These are phyloP conservation scores for Stegodyphus dumicola DNA, from an alignment of 1,140 invertebrate genomes.

Conservation along the genomic window DNA sequence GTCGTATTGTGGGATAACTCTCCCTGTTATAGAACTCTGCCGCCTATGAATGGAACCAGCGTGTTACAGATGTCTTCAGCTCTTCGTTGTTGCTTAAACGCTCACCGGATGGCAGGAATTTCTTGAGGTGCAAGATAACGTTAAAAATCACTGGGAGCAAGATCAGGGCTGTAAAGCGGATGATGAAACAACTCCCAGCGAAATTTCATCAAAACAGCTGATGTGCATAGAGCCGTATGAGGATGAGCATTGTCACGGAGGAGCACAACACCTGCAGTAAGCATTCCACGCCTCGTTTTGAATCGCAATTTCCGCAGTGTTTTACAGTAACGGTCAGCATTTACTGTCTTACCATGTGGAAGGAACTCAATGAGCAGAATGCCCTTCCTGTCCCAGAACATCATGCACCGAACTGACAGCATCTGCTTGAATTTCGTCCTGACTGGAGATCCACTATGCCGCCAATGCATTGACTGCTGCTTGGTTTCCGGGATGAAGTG, in stretches of 20 bases:
- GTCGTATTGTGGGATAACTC: no score
- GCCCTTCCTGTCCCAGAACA: conserved; percentile 11
- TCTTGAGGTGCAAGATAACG: conserved; percentile 62
- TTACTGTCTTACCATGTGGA: conserved; percentile 6
- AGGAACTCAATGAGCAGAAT: not conserved
- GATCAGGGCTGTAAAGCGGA: conserved; percentile 63
- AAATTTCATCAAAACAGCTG: conserved; percentile 7
- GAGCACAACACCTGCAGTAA: not conserved
- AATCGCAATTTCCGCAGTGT: not conserved
- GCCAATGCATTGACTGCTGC: conserved; percentile 12
- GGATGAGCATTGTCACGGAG: conserved; percentile 12
- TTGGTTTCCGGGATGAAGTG: conserved; percentile 18
- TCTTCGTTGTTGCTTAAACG: conserved; percentile 8
- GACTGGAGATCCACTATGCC: conserved; percentile 1
- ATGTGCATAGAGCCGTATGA: not conserved
- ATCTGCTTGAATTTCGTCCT: conserved; percentile 5
- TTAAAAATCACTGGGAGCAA: conserved; percentile 64
- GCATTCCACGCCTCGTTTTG: not conserved
- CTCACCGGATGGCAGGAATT: conserved; percentile 62
- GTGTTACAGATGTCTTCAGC: conserved; percentile 11
- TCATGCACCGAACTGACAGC: not conserved
- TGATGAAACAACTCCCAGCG: not conserved
- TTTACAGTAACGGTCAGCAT: conserved; percentile 1
- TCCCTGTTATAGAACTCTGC: no score
- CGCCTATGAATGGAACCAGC: not conserved